A percentile compares a stretch with the other conserved stretches of the same genome.
Conservation (phyloP, 2,797 vertebrate species). For the Manis javanica region DNA sequence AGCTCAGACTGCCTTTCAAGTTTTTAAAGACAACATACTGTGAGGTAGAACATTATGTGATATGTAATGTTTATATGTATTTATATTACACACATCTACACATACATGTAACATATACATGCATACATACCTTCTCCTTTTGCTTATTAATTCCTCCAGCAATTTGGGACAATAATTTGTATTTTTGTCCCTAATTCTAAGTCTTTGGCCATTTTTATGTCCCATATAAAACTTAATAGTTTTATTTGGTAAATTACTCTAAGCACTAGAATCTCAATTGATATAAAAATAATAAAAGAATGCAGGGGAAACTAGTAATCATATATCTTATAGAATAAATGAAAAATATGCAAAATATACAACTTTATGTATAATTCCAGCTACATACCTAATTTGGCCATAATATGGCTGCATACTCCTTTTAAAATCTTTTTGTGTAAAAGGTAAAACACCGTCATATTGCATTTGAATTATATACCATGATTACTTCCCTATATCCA, state of each 20-base stretch:
- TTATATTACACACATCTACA: background rate
- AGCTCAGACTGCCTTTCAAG: background rate
- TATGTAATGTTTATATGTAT: background rate
- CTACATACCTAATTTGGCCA: background rate
- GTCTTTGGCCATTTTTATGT: background rate
- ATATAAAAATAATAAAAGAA: background rate
- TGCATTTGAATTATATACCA: constrained; percentile 23
- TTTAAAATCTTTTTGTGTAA: background rate
- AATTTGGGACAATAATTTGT: background rate
- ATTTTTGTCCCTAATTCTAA: background rate
- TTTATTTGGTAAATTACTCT: constrained; percentile 1
- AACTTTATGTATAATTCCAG: background rate
- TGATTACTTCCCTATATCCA: constrained; percentile 69
- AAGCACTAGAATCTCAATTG: background rate
- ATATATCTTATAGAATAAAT: background rate
- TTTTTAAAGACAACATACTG: background rate
- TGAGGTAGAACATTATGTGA: background rate
- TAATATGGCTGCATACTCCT: background rate
- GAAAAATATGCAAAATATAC: background rate
- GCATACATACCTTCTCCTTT: background rate
- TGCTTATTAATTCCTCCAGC: background rate
- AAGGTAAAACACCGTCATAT: background rate
- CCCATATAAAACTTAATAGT: background rate
- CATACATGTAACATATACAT: background rate
- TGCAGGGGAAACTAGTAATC: background rate